Evolutionary conservation across 1,140 invertebrate species (phyloP).

Genomic region (Ceratosolen solmsi): DNA sequence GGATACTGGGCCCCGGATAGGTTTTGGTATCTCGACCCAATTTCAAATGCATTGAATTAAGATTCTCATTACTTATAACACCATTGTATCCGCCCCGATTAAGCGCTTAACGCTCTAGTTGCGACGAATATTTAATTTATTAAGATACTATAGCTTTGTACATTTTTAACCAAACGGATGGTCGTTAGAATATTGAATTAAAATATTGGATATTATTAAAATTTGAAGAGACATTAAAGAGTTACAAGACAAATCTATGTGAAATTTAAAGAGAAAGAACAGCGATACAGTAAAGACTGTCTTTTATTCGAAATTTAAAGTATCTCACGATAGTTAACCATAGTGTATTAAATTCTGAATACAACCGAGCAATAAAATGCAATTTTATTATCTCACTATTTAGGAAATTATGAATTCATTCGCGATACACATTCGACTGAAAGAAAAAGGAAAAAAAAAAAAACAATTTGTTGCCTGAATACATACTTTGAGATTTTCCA

Average conservation of each 20-base stretch:
- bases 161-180: too few relatives aligned
- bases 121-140: not conserved
- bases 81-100: not conserved
- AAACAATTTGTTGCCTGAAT: not conserved
- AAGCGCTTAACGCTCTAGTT: not conserved
- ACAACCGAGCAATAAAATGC: not conserved
- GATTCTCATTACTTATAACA: not conserved
- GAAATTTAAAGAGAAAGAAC: not conserved
- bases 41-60: conserved; percentile 6
- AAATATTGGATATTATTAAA: too few relatives aligned
- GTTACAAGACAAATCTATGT: too few relatives aligned
- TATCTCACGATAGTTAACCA: not conserved
- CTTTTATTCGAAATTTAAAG: not conserved
- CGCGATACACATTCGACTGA: not conserved
- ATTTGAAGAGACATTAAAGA: too few relatives aligned
- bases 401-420: not conserved
- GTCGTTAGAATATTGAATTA: too few relatives aligned
- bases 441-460: too few relatives aligned
- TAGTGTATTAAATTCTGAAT: not conserved
- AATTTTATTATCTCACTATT: conserved; percentile 6
- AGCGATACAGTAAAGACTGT: not conserved
- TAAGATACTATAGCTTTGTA: too few relatives aligned
- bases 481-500: not conserved
- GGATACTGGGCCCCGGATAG: not conserved
- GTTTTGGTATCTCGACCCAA: not conserved